Evolutionary conservation across 2,888 invertebrate species (phyloP).

Genomic region (Macaria notata): DNA sequence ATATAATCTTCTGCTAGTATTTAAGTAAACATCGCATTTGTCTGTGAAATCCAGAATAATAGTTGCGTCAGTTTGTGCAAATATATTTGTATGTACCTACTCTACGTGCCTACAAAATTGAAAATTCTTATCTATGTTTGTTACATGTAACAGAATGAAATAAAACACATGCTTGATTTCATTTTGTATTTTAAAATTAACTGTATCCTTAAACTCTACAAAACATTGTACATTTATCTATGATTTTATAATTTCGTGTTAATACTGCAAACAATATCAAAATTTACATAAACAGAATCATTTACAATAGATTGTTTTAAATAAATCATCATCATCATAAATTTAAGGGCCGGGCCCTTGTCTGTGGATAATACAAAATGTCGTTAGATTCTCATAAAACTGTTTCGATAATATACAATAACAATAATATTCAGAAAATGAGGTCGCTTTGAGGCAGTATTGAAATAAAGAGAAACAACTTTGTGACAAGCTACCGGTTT

Average conservation of each 20-base stretch:
- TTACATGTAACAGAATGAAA: not conserved
- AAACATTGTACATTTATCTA: slow-evolving; percentile 49
- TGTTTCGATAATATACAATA: slow-evolving; percentile 23
- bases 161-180: slow-evolving; percentile 16
- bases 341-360: too few relatives aligned
- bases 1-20: too few relatives aligned
- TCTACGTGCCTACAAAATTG: too few relatives aligned
- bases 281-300: slow-evolving; percentile 34
- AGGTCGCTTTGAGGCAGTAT: slow-evolving; percentile 23
- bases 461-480: slow-evolving; percentile 10
- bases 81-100: too few relatives aligned
- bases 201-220: slow-evolving; percentile 57
- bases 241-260: slow-evolving; percentile 48
- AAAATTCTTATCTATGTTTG: not conserved
- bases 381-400: slow-evolving; percentile 1
- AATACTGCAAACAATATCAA: slow-evolving; percentile 51
- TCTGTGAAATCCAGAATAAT: too few relatives aligned
- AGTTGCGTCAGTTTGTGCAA: too few relatives aligned
- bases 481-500: slow-evolving; percentile 25
- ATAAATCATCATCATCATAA: too few relatives aligned
- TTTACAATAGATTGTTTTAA: slow-evolving; percentile 16
- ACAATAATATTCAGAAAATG: slow-evolving; percentile 15
- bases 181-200: slow-evolving; percentile 48
- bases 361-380: slow-evolving; percentile 25
- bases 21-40: too few relatives aligned